Evolutionary conservation across 2,113 vertebrate species (phyloP), one percentile per base, ranked within the genome.

Genomic region (Gopherus evgoodei): DNA sequence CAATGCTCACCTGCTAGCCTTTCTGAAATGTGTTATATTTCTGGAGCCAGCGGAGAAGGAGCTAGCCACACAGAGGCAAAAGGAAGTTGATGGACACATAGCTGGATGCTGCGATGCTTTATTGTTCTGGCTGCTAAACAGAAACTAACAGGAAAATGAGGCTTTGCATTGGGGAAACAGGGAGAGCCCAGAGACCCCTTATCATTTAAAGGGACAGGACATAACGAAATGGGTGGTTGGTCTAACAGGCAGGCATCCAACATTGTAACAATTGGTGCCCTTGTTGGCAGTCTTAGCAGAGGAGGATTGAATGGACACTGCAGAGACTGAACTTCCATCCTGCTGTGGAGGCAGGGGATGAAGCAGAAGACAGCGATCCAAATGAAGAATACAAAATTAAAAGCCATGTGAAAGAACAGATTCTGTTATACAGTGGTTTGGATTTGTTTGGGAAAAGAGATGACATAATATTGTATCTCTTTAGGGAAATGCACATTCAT

Each of bases 181-280:
- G 35, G 65, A n/a, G 35, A 38, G 65, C 35, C 22, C n/a, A 72
- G n/a, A 38, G 35, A 9, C 17, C 2, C 9, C 65, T 38, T 9
- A 38, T 5, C 65, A 38, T 38, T 72, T 72, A 72, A 72, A 21
- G 35, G 65, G 35, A 21, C 17, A 38, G n/a, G n/a, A 38, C 65
- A n/a, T 21, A 38, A 22, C 13, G 16, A 27, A 0, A 6, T 0
- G 57, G 27, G 42, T 14, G 83, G 25, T 80, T 7, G 0, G 9
- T 9, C 35, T 8, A 38, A 52, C 22, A 76, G 17, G 31, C 47
- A 12, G 2, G 2, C 11, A 1, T 31, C 56, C 83, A 42, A 9
- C 31, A 49, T 1, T 31, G 42, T 38, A 81, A 86, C 42, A 24
- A 22, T 50, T 59, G 42, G 31, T n/a, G 80, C 53, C 53, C 31